Evolutionary conservation across 2,113 vertebrate genomes (phyloP).

Genomic region (Pipa parva): DNA sequence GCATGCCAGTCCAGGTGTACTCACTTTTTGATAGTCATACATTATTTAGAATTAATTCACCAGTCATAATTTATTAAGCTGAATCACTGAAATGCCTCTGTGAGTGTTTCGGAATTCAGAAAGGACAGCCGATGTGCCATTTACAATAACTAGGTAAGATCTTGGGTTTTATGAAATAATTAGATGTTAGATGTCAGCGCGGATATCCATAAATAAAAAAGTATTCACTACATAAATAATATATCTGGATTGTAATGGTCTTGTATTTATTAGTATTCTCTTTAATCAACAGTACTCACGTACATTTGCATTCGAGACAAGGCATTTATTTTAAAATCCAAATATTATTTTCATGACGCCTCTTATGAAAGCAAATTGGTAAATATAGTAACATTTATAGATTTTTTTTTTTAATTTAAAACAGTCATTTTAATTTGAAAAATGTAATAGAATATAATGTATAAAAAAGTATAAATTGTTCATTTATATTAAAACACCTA

Average conservation of each 20-base stretch:
- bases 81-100: not conserved
- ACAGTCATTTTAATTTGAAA: no score
- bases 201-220: not conserved
- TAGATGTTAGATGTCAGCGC: not conserved
- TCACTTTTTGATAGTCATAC: conserved; percentile 48
- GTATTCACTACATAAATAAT: not conserved
- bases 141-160: not conserved
- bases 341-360: no score
- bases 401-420: no score
- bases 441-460: no score
- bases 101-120: not conserved
- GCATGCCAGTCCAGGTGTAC: conserved; percentile 39
- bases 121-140: not conserved
- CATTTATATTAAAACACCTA: no score
- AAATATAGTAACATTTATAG: no score
- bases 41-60: conserved; percentile 55
- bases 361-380: no score
- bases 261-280: not conserved
- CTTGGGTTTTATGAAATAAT: conserved; percentile 1
- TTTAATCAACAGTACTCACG: not conserved
- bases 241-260: not conserved
- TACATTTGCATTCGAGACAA: not conserved
- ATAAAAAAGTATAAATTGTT: no score
- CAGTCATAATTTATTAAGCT: conserved; percentile 5
- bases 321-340: no score